Base-by-base conservation (phyloP, 1,140 invertebrate species). In the Hylaeus volcanicus region DNA sequence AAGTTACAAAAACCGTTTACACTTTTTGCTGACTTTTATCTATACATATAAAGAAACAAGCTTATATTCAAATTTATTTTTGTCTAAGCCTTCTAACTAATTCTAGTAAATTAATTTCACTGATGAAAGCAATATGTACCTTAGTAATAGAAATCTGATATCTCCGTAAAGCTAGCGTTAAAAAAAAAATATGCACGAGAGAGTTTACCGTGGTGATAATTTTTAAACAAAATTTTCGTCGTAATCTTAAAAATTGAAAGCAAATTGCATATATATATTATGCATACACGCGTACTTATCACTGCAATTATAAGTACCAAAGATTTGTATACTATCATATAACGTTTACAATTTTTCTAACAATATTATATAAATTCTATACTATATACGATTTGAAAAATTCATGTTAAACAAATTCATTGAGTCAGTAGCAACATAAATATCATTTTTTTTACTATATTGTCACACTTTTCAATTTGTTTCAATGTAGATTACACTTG, bases 221-320 rank as follows among this genome's bases (percentile, higher is more conserved):
- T n/a, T 75, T 78, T n/a, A 45, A 79, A 26, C 9, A 41, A 61
- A 81, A 63, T 65, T 48, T 69, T 5, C 9, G 60, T 37, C 15
- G 53, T 12, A 53, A 43, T 69, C 45, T 41, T 51, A 39, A 14
- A 26, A 55, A 61, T 51, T 53, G 76, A 45, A 72, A 65, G 26
- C 5, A 5, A 43, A 79, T 51, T 6, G 48, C 45, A 71, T n/a
- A 51, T 58, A 26, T 26, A 71, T 53, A 48, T 61, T 69, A 63
- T 43, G 5, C 43, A 60, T 48, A 45, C 37, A 51, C 64, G 55
- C 26, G 72, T 77, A 69, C 43, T 68, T 81, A 68, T 72, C 51
- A 65, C 45, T 14, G 6, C 68, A 86, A 69, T 61, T 73, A 65
- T 56, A 79, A 81, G 58, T 83, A 60, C 86, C 84, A 88, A 88